Base-by-base conservation (phyloP, 37 sponge, comb jelly and placozoan species). In the Halichondria panicea region DNA sequence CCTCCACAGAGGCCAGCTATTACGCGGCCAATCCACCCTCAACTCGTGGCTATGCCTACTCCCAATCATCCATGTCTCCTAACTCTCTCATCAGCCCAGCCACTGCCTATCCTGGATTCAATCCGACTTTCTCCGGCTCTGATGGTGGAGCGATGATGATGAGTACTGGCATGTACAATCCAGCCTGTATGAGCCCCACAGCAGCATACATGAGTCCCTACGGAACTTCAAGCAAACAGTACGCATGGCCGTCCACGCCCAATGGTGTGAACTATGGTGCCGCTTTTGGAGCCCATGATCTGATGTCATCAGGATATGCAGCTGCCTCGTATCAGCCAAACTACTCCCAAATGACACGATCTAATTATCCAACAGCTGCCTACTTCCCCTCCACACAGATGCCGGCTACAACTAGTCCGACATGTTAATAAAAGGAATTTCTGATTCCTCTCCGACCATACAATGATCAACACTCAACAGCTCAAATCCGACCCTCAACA, bases 201-300 rank as follows among this genome's bases (percentile, higher is more conserved):
- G 57, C 74, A 2, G 68, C 57, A 1, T 84, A 84, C 72, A 57
- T 84, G 40, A 76, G 85, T 43, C 70, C 77, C 21, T 84, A 84
- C 42, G 84, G 62, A 12, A 60, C 85, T 24, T n/a, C n/a, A n/a
- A 68, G 84, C 12, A 84, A 84, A 50, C 70, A 71, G 30, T 84
- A 84, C 40, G 53, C 85, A 35, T 84, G 85, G 85, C 78, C 85
- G 22, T n/a, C 77, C 12, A 50, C 85, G 1, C 52, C 78, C 13
- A 84, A 62, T 57, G 84, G 72, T 39, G 30, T 78, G 41, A 67
- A 32, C 39, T 67, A 71, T 35, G 33, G 59, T 55, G 65, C 69
- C 33, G 44, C 78, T 6, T 84, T 84, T 70, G 78, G 78, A 45
- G 59, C 80, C 8, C 80, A 80, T 31, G 80, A 80, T 1, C 50